Percentiles rank a stretch among this genome's conserved stretches.
phyloP scores from a whole-genome alignment of 2,888 invertebrate genomes.

The Drosophila barbarae region DNA sequence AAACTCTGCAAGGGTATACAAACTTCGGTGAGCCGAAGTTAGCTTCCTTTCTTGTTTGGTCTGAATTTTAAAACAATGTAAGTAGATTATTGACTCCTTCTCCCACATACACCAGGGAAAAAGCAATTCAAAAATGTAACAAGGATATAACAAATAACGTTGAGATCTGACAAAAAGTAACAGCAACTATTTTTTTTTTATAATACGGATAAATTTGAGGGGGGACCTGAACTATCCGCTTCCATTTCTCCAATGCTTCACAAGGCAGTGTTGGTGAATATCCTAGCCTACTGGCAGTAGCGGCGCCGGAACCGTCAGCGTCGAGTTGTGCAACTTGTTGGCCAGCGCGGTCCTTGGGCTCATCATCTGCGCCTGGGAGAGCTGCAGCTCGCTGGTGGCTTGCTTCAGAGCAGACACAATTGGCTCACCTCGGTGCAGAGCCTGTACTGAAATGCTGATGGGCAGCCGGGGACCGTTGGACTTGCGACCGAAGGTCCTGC shows the following conservation, averaged over 20 bases:
- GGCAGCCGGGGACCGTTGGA: slow-evolving; percentile 58
- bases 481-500: slow-evolving; percentile 62
- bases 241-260: background rate
- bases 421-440: slow-evolving; percentile 61
- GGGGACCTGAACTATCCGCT: background rate
- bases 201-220: background rate
- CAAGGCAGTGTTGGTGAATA: slow-evolving; percentile 7
- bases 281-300: slow-evolving; percentile 22
- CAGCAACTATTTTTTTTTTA: background rate
- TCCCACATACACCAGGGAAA: background rate
- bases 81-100: background rate
- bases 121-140: background rate
- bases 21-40: too few species aligned
- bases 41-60: too few species aligned
- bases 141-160: slow-evolving; percentile 10
- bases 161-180: background rate
- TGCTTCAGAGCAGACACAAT: slow-evolving; percentile 61
- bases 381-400: slow-evolving; percentile 59
- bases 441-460: slow-evolving; percentile 62
- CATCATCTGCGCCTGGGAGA: slow-evolving; percentile 48
- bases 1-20: too few species aligned
- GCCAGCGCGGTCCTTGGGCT: slow-evolving; percentile 55
- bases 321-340: slow-evolving; percentile 44
- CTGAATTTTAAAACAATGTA: too few species aligned
- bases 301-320: slow-evolving; percentile 48